phyloP scores from a whole-genome alignment of 2,888 invertebrate species.

The Drosophila paracracens region DNA sequence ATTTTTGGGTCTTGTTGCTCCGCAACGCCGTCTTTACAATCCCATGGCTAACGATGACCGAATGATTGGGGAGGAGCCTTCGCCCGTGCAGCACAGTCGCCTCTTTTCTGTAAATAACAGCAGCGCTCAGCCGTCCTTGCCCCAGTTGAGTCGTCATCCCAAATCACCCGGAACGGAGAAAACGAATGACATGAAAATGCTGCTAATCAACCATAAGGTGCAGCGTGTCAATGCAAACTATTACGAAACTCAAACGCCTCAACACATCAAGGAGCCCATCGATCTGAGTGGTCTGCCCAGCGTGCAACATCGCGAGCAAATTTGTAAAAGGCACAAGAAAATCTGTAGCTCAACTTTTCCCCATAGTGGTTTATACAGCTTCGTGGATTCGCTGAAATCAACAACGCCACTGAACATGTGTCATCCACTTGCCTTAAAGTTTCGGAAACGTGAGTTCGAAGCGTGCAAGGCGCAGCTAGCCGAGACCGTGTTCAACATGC shows the following conservation, averaged over 20 bases:
- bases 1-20: conserved; percentile 53
- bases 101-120: conserved; percentile 1
- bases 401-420: conserved; percentile 52
- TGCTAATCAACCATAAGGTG: conserved; percentile 41
- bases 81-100: background rate
- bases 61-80: conserved; percentile 1
- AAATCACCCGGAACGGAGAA: background rate
- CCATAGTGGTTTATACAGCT: conserved; percentile 40
- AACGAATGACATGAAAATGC: conserved; percentile 36
- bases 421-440: conserved; percentile 59
- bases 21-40: conserved; percentile 60
- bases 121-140: background rate
- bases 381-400: conserved; percentile 55
- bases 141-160: background rate
- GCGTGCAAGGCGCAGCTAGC: conserved; percentile 38
- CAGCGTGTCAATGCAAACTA: conserved; percentile 43
- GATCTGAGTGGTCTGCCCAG: conserved; percentile 54
- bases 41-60: conserved; percentile 41
- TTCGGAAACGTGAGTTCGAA: conserved; percentile 35
- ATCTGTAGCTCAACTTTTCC: conserved; percentile 24
- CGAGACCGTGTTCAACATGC: conserved; percentile 49
- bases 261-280: conserved; percentile 53
- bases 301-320: conserved; percentile 19
- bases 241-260: conserved; percentile 51
- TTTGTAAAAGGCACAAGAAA: conserved; percentile 50